Conservation (phyloP, 2,797 vertebrate species). For the Gouania willdenowi region DNA sequence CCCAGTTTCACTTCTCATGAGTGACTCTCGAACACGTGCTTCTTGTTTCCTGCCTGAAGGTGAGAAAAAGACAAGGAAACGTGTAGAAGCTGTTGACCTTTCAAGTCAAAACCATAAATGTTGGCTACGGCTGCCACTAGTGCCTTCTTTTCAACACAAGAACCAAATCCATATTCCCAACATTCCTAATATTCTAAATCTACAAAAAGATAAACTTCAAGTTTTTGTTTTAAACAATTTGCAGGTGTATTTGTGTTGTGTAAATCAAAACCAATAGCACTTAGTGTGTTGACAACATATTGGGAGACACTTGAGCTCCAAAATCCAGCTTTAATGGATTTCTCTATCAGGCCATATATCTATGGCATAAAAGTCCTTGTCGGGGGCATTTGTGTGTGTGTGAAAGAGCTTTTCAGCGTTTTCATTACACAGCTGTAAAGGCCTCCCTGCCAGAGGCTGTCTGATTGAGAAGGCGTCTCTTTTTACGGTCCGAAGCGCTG, state of each 20-base stretch:
- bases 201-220: conserved; percentile 4
- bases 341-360: conserved; percentile 63
- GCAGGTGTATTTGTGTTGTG: neutral
- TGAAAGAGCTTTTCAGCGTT: conserved; percentile 22
- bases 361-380: conserved; percentile 45
- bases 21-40: conserved; percentile 52
- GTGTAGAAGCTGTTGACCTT: conserved; percentile 55
- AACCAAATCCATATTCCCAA: too few relatives aligned
- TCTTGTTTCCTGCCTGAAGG: conserved; percentile 32
- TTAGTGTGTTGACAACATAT: conserved; percentile 53
- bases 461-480: conserved; percentile 64
- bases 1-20: conserved; percentile 65
- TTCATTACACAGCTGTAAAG: conserved; percentile 56
- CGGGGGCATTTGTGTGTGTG: conserved; percentile 31
- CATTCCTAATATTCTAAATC: too few relatives aligned
- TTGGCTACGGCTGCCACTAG: conserved; percentile 47
- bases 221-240: neutral
- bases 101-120: conserved; percentile 54
- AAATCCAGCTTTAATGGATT: conserved; percentile 63
- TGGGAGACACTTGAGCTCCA: conserved; percentile 47
- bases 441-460: conserved; percentile 32
- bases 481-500: conserved; percentile 62
- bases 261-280: conserved; percentile 52
- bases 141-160: conserved; percentile 57
- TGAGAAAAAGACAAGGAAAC: conserved; percentile 47